Evolutionary conservation across 2,113 vertebrate species (phyloP), one percentile per base, ranked within the genome.

Genomic region (Seriola dumerili): DNA sequence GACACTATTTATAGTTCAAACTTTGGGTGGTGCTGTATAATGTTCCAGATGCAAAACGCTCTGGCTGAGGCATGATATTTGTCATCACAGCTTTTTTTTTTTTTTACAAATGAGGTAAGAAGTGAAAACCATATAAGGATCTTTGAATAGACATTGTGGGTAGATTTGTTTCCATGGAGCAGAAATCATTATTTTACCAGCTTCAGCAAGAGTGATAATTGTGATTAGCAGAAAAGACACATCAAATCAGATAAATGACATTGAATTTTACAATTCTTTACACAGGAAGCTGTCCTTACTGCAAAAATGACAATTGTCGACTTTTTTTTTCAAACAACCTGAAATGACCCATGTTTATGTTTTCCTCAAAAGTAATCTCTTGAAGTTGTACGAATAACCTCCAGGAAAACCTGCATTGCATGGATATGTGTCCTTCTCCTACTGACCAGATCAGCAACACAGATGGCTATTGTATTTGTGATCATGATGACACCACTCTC

Each of bases 1-100:
- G 67, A 76, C 42, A 50, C 63, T 87, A 85, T 88, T 81, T 81
- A 86, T 83, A 90, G 82, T 62, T 82, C 69, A 78, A 83, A 82
- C 42, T 29, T n/a, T 59, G 48, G 65, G 21, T 61, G 80, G 75
- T 58, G 59, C 50, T 63, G 57, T 55, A 29, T 29, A 32, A 76
- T 67, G 81, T 70, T 87, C 25, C 57, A 81, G 29, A 84, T 85
- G 71, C 57, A 25, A 71, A 69, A 65, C 6, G 9, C 50, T 78
- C 19, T 5, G 6, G 23, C 48, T 73, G 38, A 74, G 21, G 58
- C 29, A 63, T 52, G 23, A 42, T 74, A 63, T 85, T 36, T 81
- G n/a, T 78, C 76, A 75, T 40, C 38, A 42, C 55, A 10, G 9
- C 38, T 38, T 38, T 38, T 38, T 38, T 5, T 38, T 55, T 42